Conservation (phyloP, 2,113 vertebrate genomes). For the Istiophorus platypterus region DNA sequence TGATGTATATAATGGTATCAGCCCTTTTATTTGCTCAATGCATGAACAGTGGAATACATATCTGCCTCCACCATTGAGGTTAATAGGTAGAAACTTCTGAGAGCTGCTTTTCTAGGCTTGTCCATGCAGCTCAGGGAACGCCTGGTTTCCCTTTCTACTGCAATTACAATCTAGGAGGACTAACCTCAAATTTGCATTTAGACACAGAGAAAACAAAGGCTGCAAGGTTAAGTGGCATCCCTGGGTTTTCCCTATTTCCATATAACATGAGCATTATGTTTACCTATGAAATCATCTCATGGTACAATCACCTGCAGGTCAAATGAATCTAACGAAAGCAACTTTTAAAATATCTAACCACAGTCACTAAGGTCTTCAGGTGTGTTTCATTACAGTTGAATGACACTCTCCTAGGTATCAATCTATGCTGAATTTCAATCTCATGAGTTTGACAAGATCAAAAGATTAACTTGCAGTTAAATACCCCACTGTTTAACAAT, state of each 20-base stretch:
- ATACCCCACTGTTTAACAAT: not conserved
- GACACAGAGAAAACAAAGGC: not conserved
- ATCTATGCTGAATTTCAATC: not conserved
- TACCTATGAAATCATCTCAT: conserved; percentile 4
- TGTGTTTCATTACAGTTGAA: conserved; percentile 3
- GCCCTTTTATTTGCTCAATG: not conserved
- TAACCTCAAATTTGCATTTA: not conserved
- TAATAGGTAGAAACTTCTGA: not conserved
- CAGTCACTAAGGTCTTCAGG: not conserved
- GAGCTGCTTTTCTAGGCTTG: conserved; percentile 6
- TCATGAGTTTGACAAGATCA: conserved; percentile 17
- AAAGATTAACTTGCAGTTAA: not conserved
- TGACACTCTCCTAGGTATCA: conserved; percentile 2
- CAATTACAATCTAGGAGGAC: not conserved
- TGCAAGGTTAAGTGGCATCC: not conserved
- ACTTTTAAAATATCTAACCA: not conserved
- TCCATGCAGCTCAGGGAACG: conserved; percentile 24
- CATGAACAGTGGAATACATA: not conserved
- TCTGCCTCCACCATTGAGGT: not conserved
- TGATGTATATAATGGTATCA: not conserved
- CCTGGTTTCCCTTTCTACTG: not conserved
- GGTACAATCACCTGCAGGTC: not conserved
- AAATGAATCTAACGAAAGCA: not conserved
- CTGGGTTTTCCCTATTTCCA: not conserved
- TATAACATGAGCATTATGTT: not conserved